Base-by-base conservation (phyloP, 2,888 invertebrate species). In the Dicyrtomina minuta region DNA sequence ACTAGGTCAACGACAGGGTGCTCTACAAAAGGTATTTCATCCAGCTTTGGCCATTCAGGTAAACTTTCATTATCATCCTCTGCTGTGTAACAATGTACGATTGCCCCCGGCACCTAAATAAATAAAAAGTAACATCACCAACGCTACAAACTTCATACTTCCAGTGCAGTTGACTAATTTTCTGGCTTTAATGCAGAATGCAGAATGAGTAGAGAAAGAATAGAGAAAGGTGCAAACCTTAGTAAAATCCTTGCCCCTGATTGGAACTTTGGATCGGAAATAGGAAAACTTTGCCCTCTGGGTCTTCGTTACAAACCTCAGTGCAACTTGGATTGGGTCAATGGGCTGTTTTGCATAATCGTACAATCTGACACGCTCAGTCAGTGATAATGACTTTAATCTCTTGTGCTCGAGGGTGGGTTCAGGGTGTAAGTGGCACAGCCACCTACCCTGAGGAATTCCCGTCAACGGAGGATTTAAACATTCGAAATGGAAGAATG, bases 351-450 rank as follows among this genome's bases (percentile, higher is more conserved):
- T 85, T 83, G 90, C 93, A 79, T 87, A 86, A 80, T 93, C 90
- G 95, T 96, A 96, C 41, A 96, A 82, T 65, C 90, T 89, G 27
- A 95, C 87, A 12, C 96, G 87, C 81, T 96, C 93, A 0, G 92
- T 90, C n/a, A 92, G 88, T 33, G 93, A 90, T 64, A 90, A 86
- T 0, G 92, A 90, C 72, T 88, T 89, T 68, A 96, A 85, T 74
- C 94, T 82, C 81, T 90, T 89, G 80, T 90, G 87, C 81, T 95
- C 90, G 79, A 96, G 86, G 75, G 89, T 89, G 79, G 95, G 92
- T 82, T 98, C 94, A 0, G 92, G 90, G 82, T 98, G 98, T 82
- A 93, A 93, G 0, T 97, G 97, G 81, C 98, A 98, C 95, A 97
- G 96, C 97, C 97, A 98, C 33, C 91, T 86, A 0, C 92, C 92